A percentile compares a stretch with the other conserved stretches of the same genome.
Conservation (phyloP, 1,140 invertebrate genomes). For the Listronotus oregonensis region DNA sequence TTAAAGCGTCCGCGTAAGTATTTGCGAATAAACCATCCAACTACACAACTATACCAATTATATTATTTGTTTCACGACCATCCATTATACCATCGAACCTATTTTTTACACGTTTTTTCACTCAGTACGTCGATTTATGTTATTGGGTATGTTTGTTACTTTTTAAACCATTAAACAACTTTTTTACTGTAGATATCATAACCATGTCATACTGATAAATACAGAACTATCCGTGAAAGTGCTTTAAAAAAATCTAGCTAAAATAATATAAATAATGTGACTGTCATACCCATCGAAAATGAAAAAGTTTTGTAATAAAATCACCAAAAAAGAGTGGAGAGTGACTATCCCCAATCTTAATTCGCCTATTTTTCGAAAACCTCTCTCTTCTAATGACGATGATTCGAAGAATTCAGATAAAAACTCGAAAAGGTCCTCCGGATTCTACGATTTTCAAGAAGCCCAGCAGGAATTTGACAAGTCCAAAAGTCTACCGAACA, state of each 20-base stretch:
- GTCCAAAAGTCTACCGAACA: slow-evolving; percentile 42
- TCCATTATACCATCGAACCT: slow-evolving; percentile 16
- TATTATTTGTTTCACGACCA: slow-evolving; percentile 16
- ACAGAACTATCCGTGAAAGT: too few species aligned
- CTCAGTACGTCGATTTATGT: slow-evolving; percentile 4
- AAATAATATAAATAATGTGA: background rate
- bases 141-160: background rate
- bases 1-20: slow-evolving; percentile 1
- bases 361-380: slow-evolving; percentile 42
- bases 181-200: too few species aligned
- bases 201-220: too few species aligned
- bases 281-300: slow-evolving; percentile 25
- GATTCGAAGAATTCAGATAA: slow-evolving; percentile 26
- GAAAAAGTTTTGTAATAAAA: slow-evolving; percentile 53
- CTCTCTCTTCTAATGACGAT: slow-evolving; percentile 35
- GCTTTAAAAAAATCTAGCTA: too few species aligned
- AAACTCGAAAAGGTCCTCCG: slow-evolving; percentile 44
- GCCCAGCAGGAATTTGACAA: slow-evolving; percentile 49
- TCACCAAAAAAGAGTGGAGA: slow-evolving; percentile 51
- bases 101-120: background rate
- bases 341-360: slow-evolving; percentile 51
- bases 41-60: slow-evolving; percentile 13
- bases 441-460: slow-evolving; percentile 51
- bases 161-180: background rate
- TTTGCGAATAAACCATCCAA: slow-evolving; percentile 10